Evolutionary conservation across 1,140 invertebrate species (phyloP).

Genomic region (Nasonia longicornis): DNA sequence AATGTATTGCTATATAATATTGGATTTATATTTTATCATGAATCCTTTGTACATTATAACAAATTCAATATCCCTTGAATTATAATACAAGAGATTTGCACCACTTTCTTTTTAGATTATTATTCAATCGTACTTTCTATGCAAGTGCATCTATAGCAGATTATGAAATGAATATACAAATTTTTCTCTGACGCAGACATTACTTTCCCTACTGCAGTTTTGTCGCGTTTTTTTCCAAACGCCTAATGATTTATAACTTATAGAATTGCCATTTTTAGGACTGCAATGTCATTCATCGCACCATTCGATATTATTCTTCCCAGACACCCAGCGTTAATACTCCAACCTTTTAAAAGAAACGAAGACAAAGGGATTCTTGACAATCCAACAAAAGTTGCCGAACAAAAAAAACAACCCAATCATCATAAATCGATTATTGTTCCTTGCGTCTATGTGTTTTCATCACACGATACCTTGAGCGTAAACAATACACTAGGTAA

Average conservation of each 20-base stretch:
- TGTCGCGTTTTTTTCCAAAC: no score
- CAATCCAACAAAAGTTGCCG: neutral
- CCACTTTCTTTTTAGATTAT: no score
- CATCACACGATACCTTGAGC: neutral
- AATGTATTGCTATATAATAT: no score
- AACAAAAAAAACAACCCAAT: slow-evolving; percentile 27
- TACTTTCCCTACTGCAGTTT: no score
- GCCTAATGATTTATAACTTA: neutral
- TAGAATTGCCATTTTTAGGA: neutral
- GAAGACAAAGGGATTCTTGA: slow-evolving; percentile 13
- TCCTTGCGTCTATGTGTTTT: neutral
- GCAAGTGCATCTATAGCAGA: no score
- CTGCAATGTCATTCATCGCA: neutral
- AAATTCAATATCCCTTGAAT: no score
- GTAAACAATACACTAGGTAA: neutral
- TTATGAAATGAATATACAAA: no score
- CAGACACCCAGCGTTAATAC: neutral
- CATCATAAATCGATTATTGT: slow-evolving; percentile 41
- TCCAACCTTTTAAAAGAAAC: neutral
- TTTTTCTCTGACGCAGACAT: no score
- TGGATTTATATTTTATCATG: no score
- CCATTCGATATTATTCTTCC: neutral
- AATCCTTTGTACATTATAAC: no score
- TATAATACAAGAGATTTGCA: no score
- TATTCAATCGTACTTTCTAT: no score